Conservation (phyloP, 1,140 invertebrate genomes). For the Aphaenogaster floridana region DNA sequence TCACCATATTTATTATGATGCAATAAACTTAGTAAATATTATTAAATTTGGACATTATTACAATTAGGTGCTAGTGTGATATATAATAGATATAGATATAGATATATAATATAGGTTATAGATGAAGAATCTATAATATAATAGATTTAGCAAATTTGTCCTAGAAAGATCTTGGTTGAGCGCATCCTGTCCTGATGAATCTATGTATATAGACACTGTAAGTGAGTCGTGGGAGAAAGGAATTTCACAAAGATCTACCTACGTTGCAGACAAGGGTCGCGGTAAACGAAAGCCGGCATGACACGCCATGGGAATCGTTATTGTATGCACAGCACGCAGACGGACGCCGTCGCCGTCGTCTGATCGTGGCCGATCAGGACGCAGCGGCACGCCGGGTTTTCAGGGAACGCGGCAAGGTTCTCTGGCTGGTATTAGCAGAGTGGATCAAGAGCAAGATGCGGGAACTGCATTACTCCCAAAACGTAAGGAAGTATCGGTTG, state of each 20-base stretch:
- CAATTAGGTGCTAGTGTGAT: too few species aligned
- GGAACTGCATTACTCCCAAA: conserved; percentile 61
- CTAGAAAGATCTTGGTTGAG: background rate
- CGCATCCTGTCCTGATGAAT: background rate
- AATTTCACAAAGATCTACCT: background rate
- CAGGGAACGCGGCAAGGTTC: conserved; percentile 69
- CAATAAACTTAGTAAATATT: background rate
- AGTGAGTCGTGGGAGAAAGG: too few species aligned
- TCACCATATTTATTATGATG: background rate
- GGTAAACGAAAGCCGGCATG: conserved; percentile 70
- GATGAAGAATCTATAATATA: too few species aligned
- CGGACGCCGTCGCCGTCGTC: conserved; percentile 60
- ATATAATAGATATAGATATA: too few species aligned
- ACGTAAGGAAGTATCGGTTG: conserved; percentile 36
- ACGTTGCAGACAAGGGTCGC: conserved; percentile 68
- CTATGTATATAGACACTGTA: background rate
- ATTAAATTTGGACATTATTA: conserved; percentile 9
- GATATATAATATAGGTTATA: too few species aligned
- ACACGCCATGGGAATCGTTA: conserved; percentile 75
- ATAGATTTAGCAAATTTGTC: background rate
- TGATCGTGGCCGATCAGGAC: conserved; percentile 70
- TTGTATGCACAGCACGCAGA: conserved; percentile 55
- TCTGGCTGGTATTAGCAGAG: conserved; percentile 69
- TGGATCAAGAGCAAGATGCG: conserved; percentile 70
- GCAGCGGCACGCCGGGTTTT: conserved; percentile 62